Evolutionary conservation across 2,888 invertebrate species (phyloP).

Genomic region (Drosophila eohydei): DNA sequence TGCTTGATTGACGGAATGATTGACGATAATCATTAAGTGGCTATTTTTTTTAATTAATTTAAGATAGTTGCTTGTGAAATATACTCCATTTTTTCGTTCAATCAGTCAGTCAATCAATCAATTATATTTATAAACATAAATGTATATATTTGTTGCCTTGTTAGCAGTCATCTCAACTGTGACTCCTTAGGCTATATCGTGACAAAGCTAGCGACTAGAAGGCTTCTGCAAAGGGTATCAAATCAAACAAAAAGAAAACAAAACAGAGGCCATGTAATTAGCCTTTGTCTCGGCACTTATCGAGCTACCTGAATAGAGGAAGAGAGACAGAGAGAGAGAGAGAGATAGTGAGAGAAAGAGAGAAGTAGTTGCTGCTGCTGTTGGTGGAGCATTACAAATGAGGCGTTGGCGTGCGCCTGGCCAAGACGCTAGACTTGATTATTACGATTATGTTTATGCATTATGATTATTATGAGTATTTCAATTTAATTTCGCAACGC

Average conservation of each 20-base stretch:
- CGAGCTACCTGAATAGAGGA: slow-evolving; percentile 1
- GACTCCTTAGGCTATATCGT: slow-evolving; percentile 5
- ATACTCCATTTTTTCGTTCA: neutral
- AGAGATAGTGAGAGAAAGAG: neutral
- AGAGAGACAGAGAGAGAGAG: neutral
- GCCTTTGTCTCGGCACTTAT: slow-evolving; percentile 34
- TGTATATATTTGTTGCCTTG: neutral
- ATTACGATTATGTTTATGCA: slow-evolving; percentile 41
- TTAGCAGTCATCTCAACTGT: neutral
- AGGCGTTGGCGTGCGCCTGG: slow-evolving; percentile 74
- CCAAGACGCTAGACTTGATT: slow-evolving; percentile 27
- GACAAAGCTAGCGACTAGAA: neutral
- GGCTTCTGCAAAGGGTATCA: slow-evolving; percentile 9
- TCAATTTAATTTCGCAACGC: slow-evolving; percentile 39
- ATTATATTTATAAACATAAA: too few relatives aligned
- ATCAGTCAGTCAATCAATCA: neutral
- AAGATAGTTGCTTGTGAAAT: neutral
- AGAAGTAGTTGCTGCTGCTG: slow-evolving; percentile 1
- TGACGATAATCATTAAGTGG: neutral
- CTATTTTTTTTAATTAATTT: neutral
- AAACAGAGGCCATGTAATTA: slow-evolving; percentile 43
- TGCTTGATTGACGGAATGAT: neutral
- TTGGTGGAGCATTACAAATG: slow-evolving; percentile 76
- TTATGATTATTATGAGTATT: slow-evolving; percentile 42
- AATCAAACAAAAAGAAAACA: slow-evolving; percentile 19